Percentiles rank a stretch among this genome's conserved stretches.
Conservation (phyloP, 2,888 invertebrate species). For the Nymphalis urticae region DNA sequence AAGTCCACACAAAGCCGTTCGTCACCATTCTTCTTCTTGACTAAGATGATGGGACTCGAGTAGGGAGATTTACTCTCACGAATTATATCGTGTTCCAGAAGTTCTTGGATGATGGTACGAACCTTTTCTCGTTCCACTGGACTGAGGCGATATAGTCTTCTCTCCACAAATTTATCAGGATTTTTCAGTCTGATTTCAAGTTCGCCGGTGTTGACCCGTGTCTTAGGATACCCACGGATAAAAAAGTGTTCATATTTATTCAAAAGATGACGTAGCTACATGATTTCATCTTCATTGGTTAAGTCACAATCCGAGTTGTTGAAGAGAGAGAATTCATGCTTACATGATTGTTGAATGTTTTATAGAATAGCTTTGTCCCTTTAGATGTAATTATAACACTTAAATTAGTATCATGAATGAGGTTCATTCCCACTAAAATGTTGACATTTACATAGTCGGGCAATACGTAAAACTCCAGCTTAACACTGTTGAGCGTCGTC, state of each 20-base stretch:
- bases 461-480: slow-evolving; percentile 22
- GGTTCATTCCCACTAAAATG: neutral
- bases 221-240: slow-evolving; percentile 40
- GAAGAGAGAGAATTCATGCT: neutral
- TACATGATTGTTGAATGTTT: neutral
- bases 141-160: slow-evolving; percentile 45
- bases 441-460: slow-evolving; percentile 11
- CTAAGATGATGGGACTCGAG: slow-evolving; percentile 47
- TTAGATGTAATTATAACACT: neutral
- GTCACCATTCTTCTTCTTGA: slow-evolving; percentile 46
- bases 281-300: slow-evolving; percentile 15
- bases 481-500: slow-evolving; percentile 16
- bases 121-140: slow-evolving; percentile 46
- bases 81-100: slow-evolving; percentile 45
- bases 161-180: slow-evolving; percentile 41
- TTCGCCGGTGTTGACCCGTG: slow-evolving; percentile 45
- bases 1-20: slow-evolving; percentile 46
- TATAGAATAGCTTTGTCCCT: neutral
- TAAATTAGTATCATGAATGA: neutral
- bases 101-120: slow-evolving; percentile 39
- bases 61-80: slow-evolving; percentile 46
- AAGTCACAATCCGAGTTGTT: slow-evolving; percentile 4
- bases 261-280: slow-evolving; percentile 26
- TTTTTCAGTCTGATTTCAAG: slow-evolving; percentile 43
- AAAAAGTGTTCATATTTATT: slow-evolving; percentile 43